phyloP scores from a whole-genome alignment of 2,113 vertebrate species.

The Xerus inauris region DNA sequence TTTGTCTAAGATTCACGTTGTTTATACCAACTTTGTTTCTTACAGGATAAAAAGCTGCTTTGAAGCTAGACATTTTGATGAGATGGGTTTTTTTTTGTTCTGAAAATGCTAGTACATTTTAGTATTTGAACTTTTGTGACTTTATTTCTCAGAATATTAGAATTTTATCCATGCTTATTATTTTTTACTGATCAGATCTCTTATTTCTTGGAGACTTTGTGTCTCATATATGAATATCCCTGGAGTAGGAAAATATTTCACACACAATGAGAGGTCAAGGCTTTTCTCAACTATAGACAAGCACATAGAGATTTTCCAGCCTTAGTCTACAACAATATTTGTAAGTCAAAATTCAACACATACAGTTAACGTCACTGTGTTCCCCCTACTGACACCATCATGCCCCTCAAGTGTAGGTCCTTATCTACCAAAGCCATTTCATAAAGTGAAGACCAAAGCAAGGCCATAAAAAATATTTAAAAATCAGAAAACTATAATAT shows the following conservation, averaged over 20 bases:
- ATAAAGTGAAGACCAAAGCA: background rate
- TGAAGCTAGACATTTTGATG: background rate
- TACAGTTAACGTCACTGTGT: background rate
- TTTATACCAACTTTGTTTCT: background rate
- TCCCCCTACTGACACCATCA: background rate
- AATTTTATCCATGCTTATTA: background rate
- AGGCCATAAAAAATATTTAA: background rate
- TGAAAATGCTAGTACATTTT: background rate
- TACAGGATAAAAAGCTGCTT: background rate
- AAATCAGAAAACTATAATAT: background rate
- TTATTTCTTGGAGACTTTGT: slow-evolving; percentile 2
- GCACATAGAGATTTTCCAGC: background rate
- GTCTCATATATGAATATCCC: background rate
- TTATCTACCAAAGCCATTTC: background rate
- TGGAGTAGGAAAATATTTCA: background rate
- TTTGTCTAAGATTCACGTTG: background rate
- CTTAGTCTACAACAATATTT: background rate
- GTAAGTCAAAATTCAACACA: background rate
- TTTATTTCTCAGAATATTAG: background rate
- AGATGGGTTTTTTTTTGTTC: background rate
- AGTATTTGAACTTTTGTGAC: background rate
- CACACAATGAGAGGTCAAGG: background rate
- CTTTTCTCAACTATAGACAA: background rate
- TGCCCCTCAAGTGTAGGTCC: background rate
- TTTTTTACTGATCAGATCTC: background rate